phyloP scores from a whole-genome alignment of 2,888 invertebrate genomes.

The Sussaba pulchella region DNA sequence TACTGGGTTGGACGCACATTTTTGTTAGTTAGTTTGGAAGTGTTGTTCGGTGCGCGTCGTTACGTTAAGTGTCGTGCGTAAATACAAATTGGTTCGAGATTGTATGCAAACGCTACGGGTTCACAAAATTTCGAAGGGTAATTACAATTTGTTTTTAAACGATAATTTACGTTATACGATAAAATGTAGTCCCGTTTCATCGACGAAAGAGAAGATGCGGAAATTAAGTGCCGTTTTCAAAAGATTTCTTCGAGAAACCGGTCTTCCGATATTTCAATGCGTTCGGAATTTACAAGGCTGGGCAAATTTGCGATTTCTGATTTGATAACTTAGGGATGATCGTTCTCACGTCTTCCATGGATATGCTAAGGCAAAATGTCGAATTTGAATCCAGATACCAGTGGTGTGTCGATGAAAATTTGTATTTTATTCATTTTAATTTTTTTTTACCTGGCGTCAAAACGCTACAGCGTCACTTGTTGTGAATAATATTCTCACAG shows the following conservation, averaged over 20 bases:
- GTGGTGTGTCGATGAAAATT: too few species aligned
- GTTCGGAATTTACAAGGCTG: not conserved
- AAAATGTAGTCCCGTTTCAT: not conserved
- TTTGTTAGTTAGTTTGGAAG: slow-evolving; percentile 1
- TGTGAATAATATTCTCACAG: too few species aligned
- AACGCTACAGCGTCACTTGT: too few species aligned
- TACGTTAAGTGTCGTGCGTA: not conserved
- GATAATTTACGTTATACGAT: not conserved
- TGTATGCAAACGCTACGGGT: not conserved
- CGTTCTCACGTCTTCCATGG: too few species aligned
- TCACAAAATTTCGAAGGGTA: slow-evolving; percentile 11
- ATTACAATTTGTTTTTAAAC: not conserved
- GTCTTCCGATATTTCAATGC: not conserved
- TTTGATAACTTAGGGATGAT: not conserved
- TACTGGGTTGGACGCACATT: not conserved
- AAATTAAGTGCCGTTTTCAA: not conserved
- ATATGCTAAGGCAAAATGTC: too few species aligned
- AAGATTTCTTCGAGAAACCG: not conserved
- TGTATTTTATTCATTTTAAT: too few species aligned
- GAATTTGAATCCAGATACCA: too few species aligned
- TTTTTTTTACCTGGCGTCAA: too few species aligned
- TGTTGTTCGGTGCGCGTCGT: not conserved
- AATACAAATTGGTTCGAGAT: not conserved
- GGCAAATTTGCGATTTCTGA: not conserved
- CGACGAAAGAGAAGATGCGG: not conserved